phyloP scores from a whole-genome alignment of 2,888 invertebrate genomes.

The Drosophila rubida region DNA sequence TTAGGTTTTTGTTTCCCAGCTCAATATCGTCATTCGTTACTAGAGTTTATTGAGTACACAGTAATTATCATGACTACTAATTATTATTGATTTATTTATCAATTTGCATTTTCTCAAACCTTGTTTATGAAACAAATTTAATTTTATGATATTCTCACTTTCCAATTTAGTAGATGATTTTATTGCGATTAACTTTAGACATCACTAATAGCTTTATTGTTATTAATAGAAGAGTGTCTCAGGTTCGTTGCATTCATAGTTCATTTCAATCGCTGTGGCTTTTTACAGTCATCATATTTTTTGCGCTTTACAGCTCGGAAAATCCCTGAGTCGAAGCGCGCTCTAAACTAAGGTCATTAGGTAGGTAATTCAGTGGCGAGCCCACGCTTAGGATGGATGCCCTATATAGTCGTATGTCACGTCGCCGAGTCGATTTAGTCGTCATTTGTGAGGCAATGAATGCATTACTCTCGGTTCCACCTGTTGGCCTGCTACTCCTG shows the following conservation, averaged over 20 bases:
- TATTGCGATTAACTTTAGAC: too few species aligned
- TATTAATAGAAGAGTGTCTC: constrained; percentile 29
- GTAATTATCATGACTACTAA: too few species aligned
- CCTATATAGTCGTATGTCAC: constrained; percentile 63
- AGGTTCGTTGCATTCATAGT: background rate
- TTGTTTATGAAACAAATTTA: too few species aligned
- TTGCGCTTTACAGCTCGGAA: constrained; percentile 53
- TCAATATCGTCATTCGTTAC: too few species aligned
- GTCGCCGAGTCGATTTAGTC: constrained; percentile 52
- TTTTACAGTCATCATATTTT: constrained; percentile 24
- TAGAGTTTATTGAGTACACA: too few species aligned
- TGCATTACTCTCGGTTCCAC: constrained; percentile 36
- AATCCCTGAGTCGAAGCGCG: constrained; percentile 57
- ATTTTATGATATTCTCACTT: too few species aligned
- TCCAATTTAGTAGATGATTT: too few species aligned
- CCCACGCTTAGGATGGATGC: constrained; percentile 27
- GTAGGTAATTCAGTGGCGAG: constrained; percentile 54
- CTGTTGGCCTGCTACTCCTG: constrained; percentile 37
- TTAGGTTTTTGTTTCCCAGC: too few species aligned
- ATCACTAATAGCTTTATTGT: too few species aligned
- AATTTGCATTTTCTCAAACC: too few species aligned
- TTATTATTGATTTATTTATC: too few species aligned
- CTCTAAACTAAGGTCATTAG: constrained; percentile 54
- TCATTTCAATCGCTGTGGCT: background rate
- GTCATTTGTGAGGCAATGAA: constrained; percentile 52